Conservation (phyloP, 2,888 invertebrate species). For the Hermaeophaga mercurialis region DNA sequence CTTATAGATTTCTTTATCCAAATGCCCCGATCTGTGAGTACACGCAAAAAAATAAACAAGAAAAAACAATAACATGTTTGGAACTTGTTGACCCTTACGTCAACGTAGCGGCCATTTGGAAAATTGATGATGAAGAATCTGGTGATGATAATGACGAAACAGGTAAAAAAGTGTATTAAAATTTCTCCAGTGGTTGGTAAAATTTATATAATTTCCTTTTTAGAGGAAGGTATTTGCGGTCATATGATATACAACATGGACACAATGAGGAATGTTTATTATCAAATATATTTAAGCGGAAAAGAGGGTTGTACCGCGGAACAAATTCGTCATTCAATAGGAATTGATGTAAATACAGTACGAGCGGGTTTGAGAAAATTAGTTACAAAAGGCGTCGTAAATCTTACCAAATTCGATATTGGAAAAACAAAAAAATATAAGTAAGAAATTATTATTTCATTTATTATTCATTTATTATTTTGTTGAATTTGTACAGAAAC, state of each 20-base stretch:
- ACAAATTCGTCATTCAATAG: conserved; percentile 42
- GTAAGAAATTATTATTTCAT: too few species aligned
- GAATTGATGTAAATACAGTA: conserved; percentile 44
- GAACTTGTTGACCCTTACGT: conserved; percentile 64
- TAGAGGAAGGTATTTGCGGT: conserved; percentile 27
- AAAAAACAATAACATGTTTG: conserved; percentile 61
- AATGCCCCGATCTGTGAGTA: conserved; percentile 61
- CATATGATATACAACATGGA: conserved; percentile 39
- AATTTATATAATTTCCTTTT: conserved; percentile 18
- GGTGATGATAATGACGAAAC: conserved; percentile 44
- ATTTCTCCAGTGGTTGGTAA: background rate
- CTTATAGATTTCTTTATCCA: conserved; percentile 65
- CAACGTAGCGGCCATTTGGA: conserved; percentile 60
- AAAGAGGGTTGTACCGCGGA: conserved; percentile 40
- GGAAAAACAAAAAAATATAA: conserved; percentile 45
- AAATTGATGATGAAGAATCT: conserved; percentile 57
- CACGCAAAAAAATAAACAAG: conserved; percentile 59
- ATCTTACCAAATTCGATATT: conserved; percentile 42
- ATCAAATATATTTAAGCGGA: conserved; percentile 44
- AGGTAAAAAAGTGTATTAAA: conserved; percentile 11
- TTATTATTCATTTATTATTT: too few species aligned
- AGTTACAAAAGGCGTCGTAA: conserved; percentile 39
- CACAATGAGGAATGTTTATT: conserved; percentile 42
- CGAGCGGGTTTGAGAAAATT: conserved; percentile 45
- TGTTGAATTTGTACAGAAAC: too few species aligned